These are phyloP conservation scores for Dromococcyx pavoninus DNA, from an alignment of 2,797 vertebrate species.

Conservation along the genomic window DNA sequence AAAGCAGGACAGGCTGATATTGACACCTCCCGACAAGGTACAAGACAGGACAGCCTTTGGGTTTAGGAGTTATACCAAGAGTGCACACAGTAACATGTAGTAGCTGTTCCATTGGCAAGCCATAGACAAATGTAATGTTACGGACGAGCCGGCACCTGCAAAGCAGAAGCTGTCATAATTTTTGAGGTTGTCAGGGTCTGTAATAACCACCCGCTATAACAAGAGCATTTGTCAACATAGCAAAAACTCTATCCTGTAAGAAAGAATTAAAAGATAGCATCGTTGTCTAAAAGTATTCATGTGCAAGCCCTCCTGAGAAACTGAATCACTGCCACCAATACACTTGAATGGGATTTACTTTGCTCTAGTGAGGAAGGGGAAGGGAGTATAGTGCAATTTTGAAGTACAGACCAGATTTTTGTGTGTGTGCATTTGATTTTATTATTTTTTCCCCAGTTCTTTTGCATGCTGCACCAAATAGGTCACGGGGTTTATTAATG, in stretches of 20 bases:
- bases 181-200: neutral
- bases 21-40: neutral
- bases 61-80: neutral
- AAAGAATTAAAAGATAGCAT: neutral
- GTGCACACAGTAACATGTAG: neutral
- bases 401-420: neutral
- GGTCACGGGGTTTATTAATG: neutral
- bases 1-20: neutral
- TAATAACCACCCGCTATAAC: neutral
- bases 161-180: neutral
- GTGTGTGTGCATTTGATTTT: neutral
- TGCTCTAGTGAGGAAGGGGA: neutral
- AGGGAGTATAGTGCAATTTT: neutral
- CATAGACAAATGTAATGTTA: neutral
- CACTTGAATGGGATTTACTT: neutral
- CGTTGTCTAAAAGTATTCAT: neutral
- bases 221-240: neutral
- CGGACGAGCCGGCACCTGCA: neutral
- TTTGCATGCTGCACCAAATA: neutral
- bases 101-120: neutral
- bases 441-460: neutral
- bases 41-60: neutral
- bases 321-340: neutral
- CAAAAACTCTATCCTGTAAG: neutral
- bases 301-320: neutral